phyloP scores from a whole-genome alignment of 2,113 vertebrate species.

The Triplophysa siluroides region DNA sequence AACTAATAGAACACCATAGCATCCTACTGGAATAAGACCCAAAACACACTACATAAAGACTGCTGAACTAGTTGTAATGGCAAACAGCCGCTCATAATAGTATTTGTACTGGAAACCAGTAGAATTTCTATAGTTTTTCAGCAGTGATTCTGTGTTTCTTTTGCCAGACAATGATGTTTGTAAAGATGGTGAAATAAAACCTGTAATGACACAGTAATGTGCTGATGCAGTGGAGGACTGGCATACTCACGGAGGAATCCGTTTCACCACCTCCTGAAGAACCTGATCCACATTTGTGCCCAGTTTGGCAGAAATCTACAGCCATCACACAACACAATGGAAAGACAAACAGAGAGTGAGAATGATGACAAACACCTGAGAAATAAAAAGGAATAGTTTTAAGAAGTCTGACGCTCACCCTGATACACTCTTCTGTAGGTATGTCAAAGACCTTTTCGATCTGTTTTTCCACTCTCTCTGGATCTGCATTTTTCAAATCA shows the following conservation, averaged over 20 bases:
- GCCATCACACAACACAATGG: background rate
- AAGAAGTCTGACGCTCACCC: slow-evolving; percentile 70
- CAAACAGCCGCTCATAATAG: no score
- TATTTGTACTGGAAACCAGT: no score
- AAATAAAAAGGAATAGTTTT: background rate
- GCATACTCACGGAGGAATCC: slow-evolving; percentile 88
- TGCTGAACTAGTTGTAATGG: no score
- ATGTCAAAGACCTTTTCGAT: slow-evolving; percentile 96
- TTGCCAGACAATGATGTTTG: no score
- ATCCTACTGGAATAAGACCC: no score
- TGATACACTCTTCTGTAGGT: slow-evolving; percentile 84
- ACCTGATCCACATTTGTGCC: slow-evolving; percentile 90
- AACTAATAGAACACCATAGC: no score
- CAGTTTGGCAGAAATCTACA: slow-evolving; percentile 94
- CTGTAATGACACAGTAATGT: no score
- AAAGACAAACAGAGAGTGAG: background rate
- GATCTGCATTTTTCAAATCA: slow-evolving; percentile 95
- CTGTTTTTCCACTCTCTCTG: slow-evolving; percentile 88
- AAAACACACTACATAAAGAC: no score
- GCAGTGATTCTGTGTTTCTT: no score
- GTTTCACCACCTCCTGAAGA: slow-evolving; percentile 84
- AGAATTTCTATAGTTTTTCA: no score
- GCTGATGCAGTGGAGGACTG: background rate
- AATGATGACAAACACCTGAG: background rate
- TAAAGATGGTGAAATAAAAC: no score